Base-by-base conservation (phyloP, 1,140 invertebrate species). In the Brachionus plicatilis region DNA sequence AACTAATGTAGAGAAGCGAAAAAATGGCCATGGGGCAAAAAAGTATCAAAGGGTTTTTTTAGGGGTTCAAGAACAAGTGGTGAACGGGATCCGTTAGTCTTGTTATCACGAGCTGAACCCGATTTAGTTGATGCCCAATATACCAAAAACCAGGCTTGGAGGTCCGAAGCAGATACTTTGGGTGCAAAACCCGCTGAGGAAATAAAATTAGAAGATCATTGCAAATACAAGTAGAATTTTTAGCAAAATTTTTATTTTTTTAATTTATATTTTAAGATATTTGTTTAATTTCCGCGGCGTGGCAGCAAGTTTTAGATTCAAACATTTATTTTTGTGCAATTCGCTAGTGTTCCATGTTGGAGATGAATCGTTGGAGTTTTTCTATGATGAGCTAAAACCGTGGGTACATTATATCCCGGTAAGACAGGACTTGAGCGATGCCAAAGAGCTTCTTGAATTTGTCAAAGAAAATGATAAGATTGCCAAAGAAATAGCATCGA, bases 61-160 rank as follows among this genome's bases (percentile, higher is more conserved):
- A 91, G 95, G 79, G 96, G 96, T 1, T 98, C 96, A 1, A 91
- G 96, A 86, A 99, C 96, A 8, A 95, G 93, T 87, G 91, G 92
- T 24, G 95, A 98, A 88, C 90, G 96, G 85, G 96, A 99, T 90
- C 92, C 94, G 66, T 90, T 98, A n/a, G 90, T 99, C 82, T 89
- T 95, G 53, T 89, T 99, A 1, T 96, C 95, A 43, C 91, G 96
- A 85, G 91, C 92, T 56, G 88, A 92, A 60, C 93, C 95, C 14
- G 91, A 95, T 2, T 88, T 98, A 53, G 93, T 95, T 20, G 94
- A 97, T 91, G 96, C 96, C 8, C 92, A 94, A 85, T 98, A 97
- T 88, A 98, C 96, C 0, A 98, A 97, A 90, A 99, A 99, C 91
- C 96, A 99, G 91, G 96, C 96, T 0, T 99, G 96, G 96, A 97